phyloP scores from a whole-genome alignment of 2,888 invertebrate genomes.

The Orthosia gracilis region DNA sequence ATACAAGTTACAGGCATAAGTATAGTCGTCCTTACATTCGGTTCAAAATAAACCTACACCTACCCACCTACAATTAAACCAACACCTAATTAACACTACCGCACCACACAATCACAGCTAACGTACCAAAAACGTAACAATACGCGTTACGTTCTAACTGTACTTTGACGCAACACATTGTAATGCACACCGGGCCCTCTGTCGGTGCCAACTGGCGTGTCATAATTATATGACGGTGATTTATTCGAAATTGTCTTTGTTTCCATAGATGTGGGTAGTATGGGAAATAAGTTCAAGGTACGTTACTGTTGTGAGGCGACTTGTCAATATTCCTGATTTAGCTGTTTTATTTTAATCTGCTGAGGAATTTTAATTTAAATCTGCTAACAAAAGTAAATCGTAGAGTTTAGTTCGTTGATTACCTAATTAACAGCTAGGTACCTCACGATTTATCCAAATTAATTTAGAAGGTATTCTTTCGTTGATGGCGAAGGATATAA shows the following conservation, averaged over 20 bases:
- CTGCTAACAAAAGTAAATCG: background rate
- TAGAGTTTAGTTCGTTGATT: background rate
- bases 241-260: slow-evolving; percentile 52
- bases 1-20: no score
- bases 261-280: slow-evolving; percentile 5
- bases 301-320: background rate
- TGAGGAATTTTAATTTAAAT: no score
- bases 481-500: no score
- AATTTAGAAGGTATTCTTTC: no score
- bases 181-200: slow-evolving; percentile 55
- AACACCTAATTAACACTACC: background rate
- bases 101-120: slow-evolving; percentile 1
- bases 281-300: slow-evolving; percentile 4
- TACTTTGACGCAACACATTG: slow-evolving; percentile 56
- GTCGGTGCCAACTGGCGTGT: slow-evolving; percentile 48
- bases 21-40: no score
- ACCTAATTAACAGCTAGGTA: background rate
- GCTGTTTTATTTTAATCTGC: background rate
- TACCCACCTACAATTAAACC: background rate
- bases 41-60: background rate
- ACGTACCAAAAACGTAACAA: slow-evolving; percentile 59
- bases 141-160: slow-evolving; percentile 65
- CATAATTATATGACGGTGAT: slow-evolving; percentile 56
- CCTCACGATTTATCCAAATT: no score
- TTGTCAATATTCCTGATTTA: background rate